Base-by-base conservation (phyloP, 2,797 vertebrate species). In the Muraenolepis orangiensis region DNA sequence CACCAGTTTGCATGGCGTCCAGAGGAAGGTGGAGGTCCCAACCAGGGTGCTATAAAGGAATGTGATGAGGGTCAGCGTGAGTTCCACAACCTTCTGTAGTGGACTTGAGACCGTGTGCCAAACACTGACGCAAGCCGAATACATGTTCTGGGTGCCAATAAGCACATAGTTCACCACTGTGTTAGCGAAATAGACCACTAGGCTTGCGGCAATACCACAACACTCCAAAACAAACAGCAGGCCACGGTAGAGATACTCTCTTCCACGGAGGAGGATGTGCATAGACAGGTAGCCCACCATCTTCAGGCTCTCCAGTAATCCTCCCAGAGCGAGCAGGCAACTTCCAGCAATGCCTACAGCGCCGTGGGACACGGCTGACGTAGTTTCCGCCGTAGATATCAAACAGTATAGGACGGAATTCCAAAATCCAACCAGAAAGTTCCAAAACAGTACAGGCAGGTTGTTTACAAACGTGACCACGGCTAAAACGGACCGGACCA, bases 121-220 rank as follows among this genome's bases (percentile, higher is more conserved):
- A n/a, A 96, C 89, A 0, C 90, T 86, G n/a, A 87, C 84, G 7
- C 89, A 36, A 1, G 93, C 80, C 0, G 93, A 84, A 77, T 96
- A 94, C 14, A 96, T 28, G 80, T 96, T 97, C 90, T 98, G 97
- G 0, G 92, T 88, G 71, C 95, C 94, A 0, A 99, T 95, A 34
- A 99, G 95, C 2, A 92, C 94, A 34, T 95, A 93, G 88, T 99
- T 99, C 26, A 99, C 90, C 70, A 96, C 81, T 0, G 96, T 98
- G 92, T 98, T 99, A 72, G 93, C 86, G 7, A 99, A 92, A 72
- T 99, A 99, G 66, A 97, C 92, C 77, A 95, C 89, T 70, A 98
- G 89, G 86, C 96, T 97, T 79, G 95, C 88, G 0, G 89, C 87
- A 0, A 99, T 97, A 76, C 94, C 91, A 46, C 94, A 94, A 11